A percentile compares a stretch with the other conserved stretches of the same genome.
Conservation (phyloP, 1,140 invertebrate species). For the Bilobella aurantiaca region DNA sequence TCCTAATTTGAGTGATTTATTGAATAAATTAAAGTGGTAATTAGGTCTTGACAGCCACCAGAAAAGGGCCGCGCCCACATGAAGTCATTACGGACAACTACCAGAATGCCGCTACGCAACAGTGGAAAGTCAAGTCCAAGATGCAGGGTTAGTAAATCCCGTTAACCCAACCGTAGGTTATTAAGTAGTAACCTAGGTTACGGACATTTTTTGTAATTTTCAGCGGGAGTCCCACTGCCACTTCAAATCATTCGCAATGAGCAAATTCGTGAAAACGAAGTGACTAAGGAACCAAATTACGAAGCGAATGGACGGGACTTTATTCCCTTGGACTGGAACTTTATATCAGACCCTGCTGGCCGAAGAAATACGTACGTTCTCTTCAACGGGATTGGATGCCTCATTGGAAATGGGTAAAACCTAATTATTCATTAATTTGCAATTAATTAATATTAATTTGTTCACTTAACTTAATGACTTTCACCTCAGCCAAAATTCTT, state of each 20-base stretch:
- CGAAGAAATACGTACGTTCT: background rate
- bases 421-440: background rate
- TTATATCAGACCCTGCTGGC: background rate
- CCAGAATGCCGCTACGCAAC: background rate
- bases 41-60: background rate
- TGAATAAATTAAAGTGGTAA: background rate
- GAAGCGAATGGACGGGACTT: background rate
- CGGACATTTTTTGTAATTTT: background rate
- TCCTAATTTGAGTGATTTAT: background rate
- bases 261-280: slow-evolving; percentile 12
- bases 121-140: slow-evolving; percentile 7
- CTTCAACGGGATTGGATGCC: slow-evolving; percentile 2
- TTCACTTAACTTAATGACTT: too few species aligned
- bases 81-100: background rate
- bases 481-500: background rate
- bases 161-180: background rate
- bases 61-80: background rate
- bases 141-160: background rate
- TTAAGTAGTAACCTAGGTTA: background rate
- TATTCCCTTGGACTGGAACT: slow-evolving; percentile 5
- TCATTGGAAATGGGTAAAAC: background rate
- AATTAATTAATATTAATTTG: background rate
- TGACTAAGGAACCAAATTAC: slow-evolving; percentile 1
- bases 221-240: background rate
- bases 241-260: slow-evolving; percentile 15